These are phyloP conservation scores for Eclectus roratus DNA, from an alignment of 2,113 vertebrate genomes.

Conservation along the genomic window DNA sequence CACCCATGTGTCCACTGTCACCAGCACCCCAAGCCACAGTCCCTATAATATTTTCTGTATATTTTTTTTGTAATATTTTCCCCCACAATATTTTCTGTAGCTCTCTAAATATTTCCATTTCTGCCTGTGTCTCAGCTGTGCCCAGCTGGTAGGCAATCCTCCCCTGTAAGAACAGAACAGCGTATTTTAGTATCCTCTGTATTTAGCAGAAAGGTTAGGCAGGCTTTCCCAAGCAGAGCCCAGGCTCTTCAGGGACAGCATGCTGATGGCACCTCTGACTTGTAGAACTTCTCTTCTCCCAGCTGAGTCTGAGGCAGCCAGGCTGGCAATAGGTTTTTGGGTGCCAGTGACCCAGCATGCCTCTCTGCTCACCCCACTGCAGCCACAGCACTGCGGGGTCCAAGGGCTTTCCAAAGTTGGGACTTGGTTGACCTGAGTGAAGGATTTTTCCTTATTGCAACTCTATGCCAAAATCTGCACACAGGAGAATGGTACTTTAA, in stretches of 20 bases:
- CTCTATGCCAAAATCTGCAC: background rate
- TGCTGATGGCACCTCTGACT: rapidly evolving
- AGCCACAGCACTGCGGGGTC: background rate
- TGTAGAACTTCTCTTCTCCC: background rate
- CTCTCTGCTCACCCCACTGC: background rate
- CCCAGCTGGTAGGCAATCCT: background rate
- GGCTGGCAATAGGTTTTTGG: background rate
- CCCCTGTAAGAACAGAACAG: too few species aligned
- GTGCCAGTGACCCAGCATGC: rapidly evolving
- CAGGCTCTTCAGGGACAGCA: background rate
- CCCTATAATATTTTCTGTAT: background rate
- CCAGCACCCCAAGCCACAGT: rapidly evolving
- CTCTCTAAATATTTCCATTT: background rate
- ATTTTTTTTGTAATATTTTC: background rate
- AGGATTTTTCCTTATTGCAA: background rate
- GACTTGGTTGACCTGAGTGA: rapidly evolving
- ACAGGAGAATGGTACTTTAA: background rate
- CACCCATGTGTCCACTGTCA: rapidly evolving
- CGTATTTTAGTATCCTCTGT: background rate
- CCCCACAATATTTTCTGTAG: background rate
- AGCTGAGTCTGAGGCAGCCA: rapidly evolving
- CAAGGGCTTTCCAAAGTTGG: background rate
- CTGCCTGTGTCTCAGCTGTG: background rate
- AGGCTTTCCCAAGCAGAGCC: background rate
- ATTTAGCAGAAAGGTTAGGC: background rate